A percentile compares a stretch with the other conserved stretches of the same genome.
These are phyloP conservation scores for Orthochromis malagaraziensis DNA, from an alignment of 2,113 vertebrate species.

Conservation along the genomic window DNA sequence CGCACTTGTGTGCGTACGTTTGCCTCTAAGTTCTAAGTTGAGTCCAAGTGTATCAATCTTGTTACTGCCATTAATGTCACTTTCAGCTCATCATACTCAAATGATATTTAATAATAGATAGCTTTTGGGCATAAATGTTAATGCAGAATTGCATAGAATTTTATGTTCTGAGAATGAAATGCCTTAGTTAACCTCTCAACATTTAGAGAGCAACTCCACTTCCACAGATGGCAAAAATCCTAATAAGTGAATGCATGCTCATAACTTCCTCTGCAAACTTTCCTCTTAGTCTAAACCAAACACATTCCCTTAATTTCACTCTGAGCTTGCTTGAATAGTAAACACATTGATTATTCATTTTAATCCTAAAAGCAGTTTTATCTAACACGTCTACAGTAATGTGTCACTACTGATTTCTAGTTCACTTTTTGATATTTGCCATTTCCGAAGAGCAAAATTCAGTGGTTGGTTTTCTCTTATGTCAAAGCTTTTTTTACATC, in stretches of 20 bases:
- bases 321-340: conserved; percentile 13
- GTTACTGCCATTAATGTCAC: conserved; percentile 79
- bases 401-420: conserved; percentile 9
- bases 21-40: conserved; percentile 39
- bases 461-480: not conserved
- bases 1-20: not conserved
- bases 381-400: conserved; percentile 11
- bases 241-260: conserved; percentile 2
- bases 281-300: conserved; percentile 46
- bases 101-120: conserved; percentile 80
- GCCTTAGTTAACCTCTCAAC: conserved; percentile 64
- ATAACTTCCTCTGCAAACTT: conserved; percentile 48
- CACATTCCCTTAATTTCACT: not conserved
- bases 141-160: conserved; percentile 69
- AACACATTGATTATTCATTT: conserved; percentile 47
- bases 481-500: not conserved
- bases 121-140: conserved; percentile 78
- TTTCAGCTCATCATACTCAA: conserved; percentile 77
- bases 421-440: not conserved
- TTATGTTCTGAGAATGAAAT: conserved; percentile 71
- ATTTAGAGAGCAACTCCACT: conserved; percentile 51
- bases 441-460: not conserved
- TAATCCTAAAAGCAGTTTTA: conserved; percentile 14
- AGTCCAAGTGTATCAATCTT: conserved; percentile 73
- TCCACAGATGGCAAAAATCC: conserved; percentile 21